Evolutionary conservation across 2,888 invertebrate species (phyloP), one percentile per base, ranked within the genome.

Genomic region (Elysia crispata): DNA sequence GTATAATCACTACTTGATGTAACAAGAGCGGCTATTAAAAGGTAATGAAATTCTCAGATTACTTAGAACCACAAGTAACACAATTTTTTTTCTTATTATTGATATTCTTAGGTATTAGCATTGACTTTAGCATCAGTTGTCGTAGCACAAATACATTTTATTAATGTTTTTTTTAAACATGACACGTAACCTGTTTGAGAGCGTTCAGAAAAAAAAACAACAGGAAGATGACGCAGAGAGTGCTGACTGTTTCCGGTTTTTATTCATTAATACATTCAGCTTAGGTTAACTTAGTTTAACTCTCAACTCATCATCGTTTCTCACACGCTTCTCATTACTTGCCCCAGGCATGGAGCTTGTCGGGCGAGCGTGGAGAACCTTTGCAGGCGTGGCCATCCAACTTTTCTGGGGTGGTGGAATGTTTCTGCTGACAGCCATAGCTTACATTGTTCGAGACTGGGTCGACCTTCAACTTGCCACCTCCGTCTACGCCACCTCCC

Each of bases 321-420:
- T n/a, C n/a, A n/a, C 18, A 18, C 25, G 25, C 57, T 20, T 75
- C 6, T 57, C 6, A 60, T 8, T 76, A 23, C 31, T 28, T 57
- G 28, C 25, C 18, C 1, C 64, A 74, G 74, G 74, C 20, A 74
- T 74, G 74, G 74, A 74, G 74, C 57, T 74, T 20, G 74, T 74
- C 30, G 74, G 74, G 1, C 54, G 54, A 25, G 57, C 31, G n/a
- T 54, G 54, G 30, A 25, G 74, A 15, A 18, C 25, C 8, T 60
- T 54, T 31, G 54, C 74, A 8, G 74, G 74, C 18, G 57, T 74
- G 23, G 54, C 54, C 74, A 74, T 74, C 74, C 50, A 54, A 57
- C 57, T 57, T 50, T 74, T 57, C 57, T 70, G 50, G 28, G 54
- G 54, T 18, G 30, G 25, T 13, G 74, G 74, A 1, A 28, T 74